phyloP scores from a whole-genome alignment of 2,797 vertebrate species.

The Eleutherodactylus coqui region DNA sequence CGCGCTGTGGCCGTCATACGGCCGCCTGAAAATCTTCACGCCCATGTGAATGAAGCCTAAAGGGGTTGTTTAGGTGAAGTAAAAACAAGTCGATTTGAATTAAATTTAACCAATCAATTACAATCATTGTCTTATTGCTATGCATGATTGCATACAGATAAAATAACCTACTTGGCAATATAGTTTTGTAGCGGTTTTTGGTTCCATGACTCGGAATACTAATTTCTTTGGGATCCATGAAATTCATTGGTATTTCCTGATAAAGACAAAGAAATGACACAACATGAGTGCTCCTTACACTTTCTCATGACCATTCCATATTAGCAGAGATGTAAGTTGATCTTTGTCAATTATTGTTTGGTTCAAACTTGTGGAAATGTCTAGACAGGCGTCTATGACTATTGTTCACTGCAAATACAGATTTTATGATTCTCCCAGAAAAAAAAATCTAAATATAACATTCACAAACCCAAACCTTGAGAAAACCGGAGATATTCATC shows the following conservation, averaged over 20 bases:
- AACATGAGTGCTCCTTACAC: background rate
- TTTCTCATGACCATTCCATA: background rate
- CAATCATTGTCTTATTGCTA: background rate
- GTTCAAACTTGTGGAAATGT: slow-evolving; percentile 1
- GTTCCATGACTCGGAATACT: slow-evolving; percentile 92
- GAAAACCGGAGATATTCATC: background rate
- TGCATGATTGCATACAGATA: background rate
- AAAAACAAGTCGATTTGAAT: background rate
- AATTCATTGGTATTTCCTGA: slow-evolving; percentile 99
- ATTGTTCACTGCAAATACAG: background rate
- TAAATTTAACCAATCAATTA: background rate
- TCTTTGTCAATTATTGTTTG: slow-evolving; percentile 16
- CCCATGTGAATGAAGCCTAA: background rate
- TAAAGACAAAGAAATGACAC: slow-evolving; percentile 21
- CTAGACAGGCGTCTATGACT: background rate
- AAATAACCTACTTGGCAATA: slow-evolving; percentile 91
- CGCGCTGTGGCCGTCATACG: no score
- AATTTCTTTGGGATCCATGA: slow-evolving; percentile 95
- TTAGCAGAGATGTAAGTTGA: background rate
- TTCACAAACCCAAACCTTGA: background rate
- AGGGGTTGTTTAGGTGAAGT: background rate
- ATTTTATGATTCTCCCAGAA: background rate
- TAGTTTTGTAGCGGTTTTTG: slow-evolving; percentile 97
- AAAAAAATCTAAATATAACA: no score
- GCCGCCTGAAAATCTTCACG: no score